Evolutionary conservation across 2,113 vertebrate genomes (phyloP).

Genomic region (Notothenia coriiceps): DNA sequence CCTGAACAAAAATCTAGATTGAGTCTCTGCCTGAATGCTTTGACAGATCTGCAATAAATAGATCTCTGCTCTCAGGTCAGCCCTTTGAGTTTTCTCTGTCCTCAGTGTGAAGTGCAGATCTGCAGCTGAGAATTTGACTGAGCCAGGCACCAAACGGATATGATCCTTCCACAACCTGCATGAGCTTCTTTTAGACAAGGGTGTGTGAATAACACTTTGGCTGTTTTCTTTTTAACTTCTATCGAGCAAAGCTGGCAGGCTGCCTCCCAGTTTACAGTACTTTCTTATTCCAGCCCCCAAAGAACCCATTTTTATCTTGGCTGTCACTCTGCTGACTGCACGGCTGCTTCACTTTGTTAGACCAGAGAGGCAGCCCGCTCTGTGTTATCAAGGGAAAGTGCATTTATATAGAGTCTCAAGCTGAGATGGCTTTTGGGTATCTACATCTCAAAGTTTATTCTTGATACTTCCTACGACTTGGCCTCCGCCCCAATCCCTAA

Average conservation of each 20-base stretch:
- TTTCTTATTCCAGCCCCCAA: slow-evolving; percentile 70
- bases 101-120: slow-evolving; percentile 24
- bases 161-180: slow-evolving; percentile 63
- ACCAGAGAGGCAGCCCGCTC: slow-evolving; percentile 55
- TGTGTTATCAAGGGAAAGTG: slow-evolving; percentile 67
- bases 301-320: slow-evolving; percentile 75
- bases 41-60: slow-evolving; percentile 40
- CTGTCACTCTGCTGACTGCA: slow-evolving; percentile 67
- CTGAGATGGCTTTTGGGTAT: slow-evolving; percentile 53
- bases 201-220: slow-evolving; percentile 63
- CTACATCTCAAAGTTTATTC: slow-evolving; percentile 57
- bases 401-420: slow-evolving; percentile 66
- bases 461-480: slow-evolving; percentile 38
- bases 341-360: slow-evolving; percentile 64
- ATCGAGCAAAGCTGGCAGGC: slow-evolving; percentile 71
- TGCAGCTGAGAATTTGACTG: slow-evolving; percentile 38
- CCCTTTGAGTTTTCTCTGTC: slow-evolving; percentile 31
- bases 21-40: slow-evolving; percentile 23
- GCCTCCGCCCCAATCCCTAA: not conserved
- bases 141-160: slow-evolving; percentile 51
- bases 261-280: slow-evolving; percentile 69
- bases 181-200: slow-evolving; percentile 58
- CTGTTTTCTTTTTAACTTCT: slow-evolving; percentile 31
- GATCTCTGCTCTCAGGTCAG: slow-evolving; percentile 42
- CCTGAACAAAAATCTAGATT: slow-evolving; percentile 22